Evolutionary conservation across 2,888 invertebrate species (phyloP), one percentile per base, ranked within the genome.

Genomic region (Acanthacorydalis orientalis): DNA sequence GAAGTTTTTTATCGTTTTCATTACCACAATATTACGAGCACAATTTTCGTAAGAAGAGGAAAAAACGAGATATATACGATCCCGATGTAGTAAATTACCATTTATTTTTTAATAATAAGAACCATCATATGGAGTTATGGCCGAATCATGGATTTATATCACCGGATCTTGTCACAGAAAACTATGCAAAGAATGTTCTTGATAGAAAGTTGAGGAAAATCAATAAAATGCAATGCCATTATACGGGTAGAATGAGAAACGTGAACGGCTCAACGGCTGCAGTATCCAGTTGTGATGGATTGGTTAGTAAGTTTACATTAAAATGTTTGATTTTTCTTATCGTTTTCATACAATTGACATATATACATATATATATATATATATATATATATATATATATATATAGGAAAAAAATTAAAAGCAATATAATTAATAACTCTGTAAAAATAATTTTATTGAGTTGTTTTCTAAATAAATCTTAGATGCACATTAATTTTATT

Each of bases 101-200:
- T 33, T 47, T 67, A 7, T 51, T 54, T 35, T 50, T 66, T 34
- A 55, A 62, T 44, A 60, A 56, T 6, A 51, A 54, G 39, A 59
- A 63, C 45, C 64, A 70, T 51, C 67, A 70, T 44, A 53, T 73
- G 39, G 67, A 69, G 50, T 57, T 75, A 35, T 65, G 60, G 57
- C 73, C 74, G 3, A 72, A 73, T 56, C 66, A 68, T 53, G 64
- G 62, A 12, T 66, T 74, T 49, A 55, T 74, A 46, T 66, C 72
- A 4, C 70, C 72, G 2, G 54, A 60, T 50, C 54, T 62, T 42
- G 57, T 65, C 38, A 51, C 60, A 35, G 65, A 66, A 55, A 41
- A 49, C 48, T 56, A 56, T 42, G 55, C 60, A 44, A 58, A 63
- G 11, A 55, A 54, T 23, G 43, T 50, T 8, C 54, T 56, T 33